Base-by-base conservation (phyloP, 2,797 vertebrate species). In the Danio jaintianensis region DNA sequence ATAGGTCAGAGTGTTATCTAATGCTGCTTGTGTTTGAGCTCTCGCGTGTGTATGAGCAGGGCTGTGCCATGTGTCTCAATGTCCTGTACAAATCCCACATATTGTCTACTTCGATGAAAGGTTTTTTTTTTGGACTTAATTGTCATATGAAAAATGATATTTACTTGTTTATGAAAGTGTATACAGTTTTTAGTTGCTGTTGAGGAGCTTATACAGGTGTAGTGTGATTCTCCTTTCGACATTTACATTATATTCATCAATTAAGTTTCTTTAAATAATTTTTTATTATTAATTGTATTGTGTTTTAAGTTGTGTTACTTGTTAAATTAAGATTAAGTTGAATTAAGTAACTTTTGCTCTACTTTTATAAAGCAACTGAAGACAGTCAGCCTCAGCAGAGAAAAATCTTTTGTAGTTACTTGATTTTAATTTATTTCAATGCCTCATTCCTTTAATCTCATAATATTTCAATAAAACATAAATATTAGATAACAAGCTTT, bases 1-100 rank as follows among this genome's bases (percentile, higher is more conserved):
- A 56, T 80, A 86, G 91, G 88, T 89, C 85, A 89, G n/a, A 42
- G 72, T 72, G 85, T 87, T 82, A 87, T 67, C 55, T 78, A 89
- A n/a, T 58, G 2, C 3, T 70, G 69, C 74, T 36, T 81, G 45
- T n/a, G 29, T 29, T 69, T 75, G 55, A 53, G 9, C 79, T 84
- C 82, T 84, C 52, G 71, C 78, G 59, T 58, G 53, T 73, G 48
- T 4, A 48, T 70, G 63, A 80, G 53, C 47, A 20, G 64, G 43
- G 38, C 67, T 53, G 20, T 43, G 78, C 63, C 52, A 64, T 53
- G 50, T 76, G 29, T 83, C 43, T 76, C 6, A 2, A 38, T 38
- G 83, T 81, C 67, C 22, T 78, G 6, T 62, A 12, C 22, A 67
- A 72, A 18, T 82, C 80, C 75, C 74, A 59, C 64, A 42, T 55